A percentile compares a stretch with the other conserved stretches of the same genome.
These are phyloP conservation scores for Lordiphosa andalusiaca DNA, from an alignment of 2,888 invertebrate genomes.

Conservation along the genomic window DNA sequence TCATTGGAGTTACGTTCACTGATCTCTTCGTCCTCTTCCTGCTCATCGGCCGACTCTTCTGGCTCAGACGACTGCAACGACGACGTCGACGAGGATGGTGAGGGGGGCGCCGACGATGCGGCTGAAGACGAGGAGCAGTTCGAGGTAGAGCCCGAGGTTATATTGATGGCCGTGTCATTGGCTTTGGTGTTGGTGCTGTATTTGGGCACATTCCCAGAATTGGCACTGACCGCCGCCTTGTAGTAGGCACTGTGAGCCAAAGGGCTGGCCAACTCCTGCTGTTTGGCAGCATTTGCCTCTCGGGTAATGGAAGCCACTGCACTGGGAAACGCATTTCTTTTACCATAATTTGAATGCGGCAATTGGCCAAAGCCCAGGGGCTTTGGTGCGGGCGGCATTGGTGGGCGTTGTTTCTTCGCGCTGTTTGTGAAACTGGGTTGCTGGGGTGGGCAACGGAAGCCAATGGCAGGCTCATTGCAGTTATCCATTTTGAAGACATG, in stretches of 20 bases:
- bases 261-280: slow-evolving; percentile 30
- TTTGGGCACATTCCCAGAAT: not conserved
- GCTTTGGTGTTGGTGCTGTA: too few relatives aligned
- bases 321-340: slow-evolving; percentile 34
- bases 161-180: too few relatives aligned
- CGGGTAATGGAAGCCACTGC: slow-evolving; percentile 45
- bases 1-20: not conserved
- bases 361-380: slow-evolving; percentile 35
- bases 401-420: not conserved
- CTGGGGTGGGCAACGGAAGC: slow-evolving; percentile 23
- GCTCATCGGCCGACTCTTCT: slow-evolving; percentile 2
- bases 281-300: slow-evolving; percentile 43
- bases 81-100: not conserved
- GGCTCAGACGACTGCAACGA: not conserved
- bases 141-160: not conserved
- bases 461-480: slow-evolving; percentile 42
- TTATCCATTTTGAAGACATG: slow-evolving; percentile 48
- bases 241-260: slow-evolving; percentile 41
- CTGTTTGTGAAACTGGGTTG: not conserved
- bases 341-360: slow-evolving; percentile 13
- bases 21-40: slow-evolving; percentile 2
- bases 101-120: too few relatives aligned
- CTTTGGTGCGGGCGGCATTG: not conserved
- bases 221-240: slow-evolving; percentile 31
- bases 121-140: not conserved